phyloP scores from a whole-genome alignment of 2,113 vertebrate species.

The Serinus canaria region DNA sequence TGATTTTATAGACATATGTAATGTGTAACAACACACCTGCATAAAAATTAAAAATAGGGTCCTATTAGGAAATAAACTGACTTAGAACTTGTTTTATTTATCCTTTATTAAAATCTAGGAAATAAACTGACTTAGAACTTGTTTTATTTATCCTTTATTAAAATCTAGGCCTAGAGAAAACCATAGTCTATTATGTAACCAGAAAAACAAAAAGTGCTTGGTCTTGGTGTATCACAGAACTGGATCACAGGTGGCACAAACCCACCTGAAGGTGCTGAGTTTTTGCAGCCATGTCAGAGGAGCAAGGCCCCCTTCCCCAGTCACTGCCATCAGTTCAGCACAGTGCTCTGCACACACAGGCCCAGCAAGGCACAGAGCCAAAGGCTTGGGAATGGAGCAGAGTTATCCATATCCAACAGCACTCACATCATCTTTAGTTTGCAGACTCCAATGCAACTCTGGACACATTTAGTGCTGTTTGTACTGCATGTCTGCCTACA shows the following conservation, averaged over 20 bases:
- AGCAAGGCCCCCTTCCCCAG: neutral
- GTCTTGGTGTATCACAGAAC: neutral
- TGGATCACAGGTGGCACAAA: neutral
- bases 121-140: neutral
- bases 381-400: too few species aligned
- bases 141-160: neutral
- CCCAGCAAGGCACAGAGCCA: neutral
- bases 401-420: neutral
- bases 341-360: neutral
- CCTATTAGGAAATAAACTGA: neutral
- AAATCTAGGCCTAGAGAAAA: neutral
- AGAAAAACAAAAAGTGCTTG: neutral
- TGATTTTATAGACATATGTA: neutral
- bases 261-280: fast-evolving
- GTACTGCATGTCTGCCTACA: neutral
- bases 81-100: neutral
- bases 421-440: neutral
- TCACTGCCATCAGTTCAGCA: neutral
- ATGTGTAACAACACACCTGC: neutral
- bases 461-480: neutral
- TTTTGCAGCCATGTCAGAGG: neutral
- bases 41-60: neutral
- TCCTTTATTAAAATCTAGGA: neutral
- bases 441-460: neutral
- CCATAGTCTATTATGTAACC: neutral